Conservation (phyloP, 2,797 vertebrate genomes). For the Balearica regulorum region DNA sequence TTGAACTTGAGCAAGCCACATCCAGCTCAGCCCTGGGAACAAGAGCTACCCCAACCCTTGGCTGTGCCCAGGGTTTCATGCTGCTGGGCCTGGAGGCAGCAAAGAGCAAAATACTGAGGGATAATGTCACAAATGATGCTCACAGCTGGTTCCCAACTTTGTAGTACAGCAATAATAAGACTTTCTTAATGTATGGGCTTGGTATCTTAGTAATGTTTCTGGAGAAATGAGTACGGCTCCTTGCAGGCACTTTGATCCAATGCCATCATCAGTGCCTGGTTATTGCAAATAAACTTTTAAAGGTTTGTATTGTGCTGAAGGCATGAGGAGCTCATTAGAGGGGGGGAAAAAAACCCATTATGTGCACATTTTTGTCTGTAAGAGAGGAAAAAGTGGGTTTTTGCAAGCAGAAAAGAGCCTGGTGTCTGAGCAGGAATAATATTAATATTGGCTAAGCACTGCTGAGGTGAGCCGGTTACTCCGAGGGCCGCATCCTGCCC, state of each 20-base stretch:
- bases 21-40: neutral
- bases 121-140: neutral
- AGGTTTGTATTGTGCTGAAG: neutral
- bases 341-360: no score
- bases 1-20: neutral
- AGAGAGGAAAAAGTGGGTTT: neutral
- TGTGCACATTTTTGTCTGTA: no score
- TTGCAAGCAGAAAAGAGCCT: neutral
- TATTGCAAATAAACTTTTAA: neutral
- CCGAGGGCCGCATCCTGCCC: no score
- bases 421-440: neutral
- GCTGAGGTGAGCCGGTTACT: fast-evolving
- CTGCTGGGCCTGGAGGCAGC: neutral
- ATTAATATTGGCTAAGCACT: fast-evolving
- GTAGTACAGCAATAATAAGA: fast-evolving
- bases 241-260: neutral
- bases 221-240: neutral
- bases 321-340: neutral
- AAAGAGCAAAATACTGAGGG: neutral
- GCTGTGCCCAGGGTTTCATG: neutral
- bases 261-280: neutral
- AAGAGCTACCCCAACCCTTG: neutral
- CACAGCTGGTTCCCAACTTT: neutral
- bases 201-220: neutral
- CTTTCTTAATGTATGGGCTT: neutral